These are phyloP conservation scores for Cyprinus carpio DNA, from an alignment of 2,113 vertebrate genomes.

Conservation along the genomic window DNA sequence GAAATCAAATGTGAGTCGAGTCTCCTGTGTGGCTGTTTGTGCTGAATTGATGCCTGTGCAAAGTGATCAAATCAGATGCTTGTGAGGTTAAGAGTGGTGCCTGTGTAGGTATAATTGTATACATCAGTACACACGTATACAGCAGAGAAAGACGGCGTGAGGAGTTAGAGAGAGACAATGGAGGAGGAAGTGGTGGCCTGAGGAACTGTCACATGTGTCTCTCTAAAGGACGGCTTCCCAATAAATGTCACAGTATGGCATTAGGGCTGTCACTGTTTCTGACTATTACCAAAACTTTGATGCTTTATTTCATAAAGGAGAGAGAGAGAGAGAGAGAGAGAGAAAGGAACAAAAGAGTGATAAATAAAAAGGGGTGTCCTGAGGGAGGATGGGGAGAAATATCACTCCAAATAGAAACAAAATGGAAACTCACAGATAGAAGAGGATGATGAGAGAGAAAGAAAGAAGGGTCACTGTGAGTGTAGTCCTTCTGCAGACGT, in stretches of 20 bases:
- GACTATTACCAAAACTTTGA: slow-evolving; percentile 21
- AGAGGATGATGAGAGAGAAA: neutral
- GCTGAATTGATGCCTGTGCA: neutral
- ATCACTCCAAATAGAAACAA: neutral
- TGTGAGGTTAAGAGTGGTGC: neutral
- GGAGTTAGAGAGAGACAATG: slow-evolving; percentile 41
- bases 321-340: slow-evolving; percentile 55
- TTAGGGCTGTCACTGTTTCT: slow-evolving; percentile 48
- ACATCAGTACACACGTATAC: slow-evolving; percentile 53
- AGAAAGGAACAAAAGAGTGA: slow-evolving; percentile 13
- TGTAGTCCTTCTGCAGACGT: neutral
- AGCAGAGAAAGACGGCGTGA: slow-evolving; percentile 44
- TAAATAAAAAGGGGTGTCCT: slow-evolving; percentile 18
- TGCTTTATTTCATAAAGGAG: slow-evolving; percentile 50
- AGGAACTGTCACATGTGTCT: slow-evolving; percentile 48
- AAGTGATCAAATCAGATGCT: neutral
- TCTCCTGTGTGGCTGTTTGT: neutral
- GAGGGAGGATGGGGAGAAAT: neutral
- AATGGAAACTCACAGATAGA: slow-evolving; percentile 18
- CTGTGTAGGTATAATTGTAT: neutral
- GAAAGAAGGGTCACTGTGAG: neutral
- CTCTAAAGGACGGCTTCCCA: slow-evolving; percentile 70
- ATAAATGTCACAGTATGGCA: slow-evolving; percentile 66
- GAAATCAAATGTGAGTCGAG: neutral
- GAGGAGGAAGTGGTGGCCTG: slow-evolving; percentile 49